These are phyloP conservation scores for Oeneis ivallda DNA, from an alignment of 2,888 invertebrate genomes.

Conservation along the genomic window DNA sequence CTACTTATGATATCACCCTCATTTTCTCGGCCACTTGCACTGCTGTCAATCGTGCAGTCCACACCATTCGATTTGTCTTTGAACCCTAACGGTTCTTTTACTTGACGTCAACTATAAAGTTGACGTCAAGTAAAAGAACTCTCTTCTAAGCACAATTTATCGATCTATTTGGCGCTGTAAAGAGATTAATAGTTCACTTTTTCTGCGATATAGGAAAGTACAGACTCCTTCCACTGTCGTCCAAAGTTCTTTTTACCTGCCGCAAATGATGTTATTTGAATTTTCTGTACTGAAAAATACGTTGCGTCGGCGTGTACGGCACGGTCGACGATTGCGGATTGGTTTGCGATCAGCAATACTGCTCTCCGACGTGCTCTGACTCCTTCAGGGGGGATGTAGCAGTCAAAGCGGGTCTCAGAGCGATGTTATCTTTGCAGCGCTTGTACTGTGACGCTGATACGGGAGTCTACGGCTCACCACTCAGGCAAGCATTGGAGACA, in stretches of 20 bases:
- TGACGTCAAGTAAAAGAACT: too few relatives aligned
- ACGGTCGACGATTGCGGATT: neutral
- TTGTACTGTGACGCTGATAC: slow-evolving; percentile 87
- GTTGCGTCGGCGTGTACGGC: neutral
- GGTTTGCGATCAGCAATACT: slow-evolving; percentile 22
- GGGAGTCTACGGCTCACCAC: slow-evolving; percentile 87
- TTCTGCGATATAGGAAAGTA: neutral
- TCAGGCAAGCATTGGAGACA: slow-evolving; percentile 87
- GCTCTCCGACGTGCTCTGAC: slow-evolving; percentile 69
- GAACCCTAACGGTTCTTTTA: too few relatives aligned
- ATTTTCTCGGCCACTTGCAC: too few relatives aligned
- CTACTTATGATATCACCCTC: too few relatives aligned
- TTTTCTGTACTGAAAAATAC: slow-evolving; percentile 4
- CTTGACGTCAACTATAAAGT: too few relatives aligned
- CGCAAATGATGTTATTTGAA: neutral
- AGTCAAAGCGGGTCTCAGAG: slow-evolving; percentile 77
- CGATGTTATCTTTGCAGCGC: slow-evolving; percentile 87
- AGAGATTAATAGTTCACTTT: too few relatives aligned
- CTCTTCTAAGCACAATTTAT: too few relatives aligned
- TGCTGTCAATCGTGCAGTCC: too few relatives aligned
- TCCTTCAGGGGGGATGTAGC: slow-evolving; percentile 49
- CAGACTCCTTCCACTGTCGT: neutral
- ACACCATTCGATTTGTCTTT: too few relatives aligned
- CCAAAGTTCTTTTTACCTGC: neutral
- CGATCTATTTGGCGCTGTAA: too few relatives aligned